A percentile compares a stretch with the other conserved stretches of the same genome.
Conservation (phyloP, 2,113 vertebrate species). For the Marmota flaviventris region DNA sequence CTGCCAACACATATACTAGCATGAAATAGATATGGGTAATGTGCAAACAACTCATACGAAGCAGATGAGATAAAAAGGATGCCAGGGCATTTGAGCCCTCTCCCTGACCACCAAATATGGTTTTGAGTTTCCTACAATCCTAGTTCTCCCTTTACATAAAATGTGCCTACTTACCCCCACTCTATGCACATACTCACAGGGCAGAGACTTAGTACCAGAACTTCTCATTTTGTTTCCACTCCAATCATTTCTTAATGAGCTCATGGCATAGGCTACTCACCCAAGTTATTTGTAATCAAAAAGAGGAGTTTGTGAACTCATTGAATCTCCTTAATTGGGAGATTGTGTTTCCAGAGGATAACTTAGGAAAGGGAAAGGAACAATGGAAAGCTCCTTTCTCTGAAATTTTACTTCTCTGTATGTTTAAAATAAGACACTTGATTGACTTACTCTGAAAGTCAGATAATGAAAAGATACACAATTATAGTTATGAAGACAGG, state of each 20-base stretch:
- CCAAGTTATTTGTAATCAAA: not conserved
- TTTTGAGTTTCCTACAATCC: not conserved
- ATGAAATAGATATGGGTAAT: not conserved
- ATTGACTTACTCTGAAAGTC: not conserved
- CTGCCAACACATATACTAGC: not conserved
- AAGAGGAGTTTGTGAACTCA: not conserved
- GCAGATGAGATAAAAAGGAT: not conserved
- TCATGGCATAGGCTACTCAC: not conserved
- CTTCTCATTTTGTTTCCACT: not conserved
- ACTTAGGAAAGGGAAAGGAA: not conserved
- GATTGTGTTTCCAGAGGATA: not conserved
- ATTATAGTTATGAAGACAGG: not conserved
- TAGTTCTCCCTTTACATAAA: not conserved
- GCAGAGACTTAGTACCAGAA: not conserved
- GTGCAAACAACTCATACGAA: not conserved
- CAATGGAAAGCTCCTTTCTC: not conserved
- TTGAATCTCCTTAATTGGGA: not conserved
- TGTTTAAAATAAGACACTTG: constrained; percentile 42
- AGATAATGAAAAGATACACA: not conserved
- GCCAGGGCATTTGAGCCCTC: not conserved
- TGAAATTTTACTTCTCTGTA: not conserved
- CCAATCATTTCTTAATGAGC: not conserved
- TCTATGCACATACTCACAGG: no score
- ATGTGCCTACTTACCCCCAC: no score
- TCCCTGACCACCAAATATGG: not conserved